Percentiles rank a stretch among this genome's conserved stretches.
These are phyloP conservation scores for Anarsia innoxiella DNA, from an alignment of 2,888 invertebrate genomes.

Conservation along the genomic window DNA sequence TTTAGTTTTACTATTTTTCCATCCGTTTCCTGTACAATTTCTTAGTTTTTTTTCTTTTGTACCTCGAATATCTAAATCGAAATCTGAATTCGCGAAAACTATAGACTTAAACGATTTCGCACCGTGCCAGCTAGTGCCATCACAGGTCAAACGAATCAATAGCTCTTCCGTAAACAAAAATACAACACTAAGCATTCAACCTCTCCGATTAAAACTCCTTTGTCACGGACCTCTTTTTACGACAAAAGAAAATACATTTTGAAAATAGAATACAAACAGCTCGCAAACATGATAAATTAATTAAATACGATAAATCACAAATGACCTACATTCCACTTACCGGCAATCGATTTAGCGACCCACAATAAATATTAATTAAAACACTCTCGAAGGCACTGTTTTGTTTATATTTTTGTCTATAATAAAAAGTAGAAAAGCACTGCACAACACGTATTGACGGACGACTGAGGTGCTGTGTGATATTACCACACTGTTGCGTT, in stretches of 20 bases:
- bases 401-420: constrained; percentile 21
- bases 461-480: constrained; percentile 33
- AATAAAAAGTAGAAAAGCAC: constrained; percentile 32
- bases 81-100: constrained; percentile 11
- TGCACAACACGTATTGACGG: constrained; percentile 45
- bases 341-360: constrained; percentile 10
- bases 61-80: not conserved
- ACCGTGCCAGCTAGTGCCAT: constrained; percentile 36
- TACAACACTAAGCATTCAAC: constrained; percentile 44
- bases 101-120: constrained; percentile 10
- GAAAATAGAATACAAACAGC: constrained; percentile 14
- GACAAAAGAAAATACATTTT: constrained; percentile 28
- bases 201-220: constrained; percentile 26
- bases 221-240: constrained; percentile 15
- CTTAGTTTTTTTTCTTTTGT: too few relatives aligned
- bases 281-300: constrained; percentile 18
- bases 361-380: constrained; percentile 9
- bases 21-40: not conserved
- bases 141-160: constrained; percentile 33
- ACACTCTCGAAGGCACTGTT: constrained; percentile 50
- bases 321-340: constrained; percentile 20
- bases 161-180: constrained; percentile 51
- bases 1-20: too few relatives aligned
- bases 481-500: constrained; percentile 49
- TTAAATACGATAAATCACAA: constrained; percentile 13